Conservation (phyloP, 2,797 vertebrate genomes). For the Melopsittacus undulatus region DNA sequence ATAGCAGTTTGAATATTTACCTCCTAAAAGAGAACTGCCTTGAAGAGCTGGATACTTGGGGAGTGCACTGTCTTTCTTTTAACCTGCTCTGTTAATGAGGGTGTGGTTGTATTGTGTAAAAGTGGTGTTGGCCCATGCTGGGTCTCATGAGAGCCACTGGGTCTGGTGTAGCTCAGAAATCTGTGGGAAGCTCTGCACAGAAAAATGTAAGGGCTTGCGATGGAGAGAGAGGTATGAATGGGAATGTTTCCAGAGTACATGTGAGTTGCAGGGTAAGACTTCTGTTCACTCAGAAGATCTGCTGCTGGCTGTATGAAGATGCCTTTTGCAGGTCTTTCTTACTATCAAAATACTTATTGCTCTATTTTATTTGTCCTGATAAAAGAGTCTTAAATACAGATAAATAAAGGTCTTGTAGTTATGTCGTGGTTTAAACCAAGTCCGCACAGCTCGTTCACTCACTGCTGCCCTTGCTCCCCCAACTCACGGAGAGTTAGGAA, state of each 20-base stretch:
- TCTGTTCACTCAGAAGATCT: not conserved
- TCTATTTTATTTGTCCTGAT: not conserved
- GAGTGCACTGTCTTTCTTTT: not conserved
- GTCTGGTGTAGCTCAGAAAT: not conserved
- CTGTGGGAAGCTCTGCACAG: not conserved
- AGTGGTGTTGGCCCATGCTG: not conserved
- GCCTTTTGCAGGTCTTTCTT: not conserved
- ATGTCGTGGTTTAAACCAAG: too few relatives aligned
- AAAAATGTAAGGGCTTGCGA: not conserved
- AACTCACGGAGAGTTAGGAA: too few relatives aligned
- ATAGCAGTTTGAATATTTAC: not conserved
- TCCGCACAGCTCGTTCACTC: too few relatives aligned
- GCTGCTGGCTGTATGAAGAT: not conserved
- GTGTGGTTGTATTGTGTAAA: not conserved
- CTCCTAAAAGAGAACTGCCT: not conserved
- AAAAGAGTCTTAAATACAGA: not conserved
- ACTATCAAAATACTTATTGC: not conserved
- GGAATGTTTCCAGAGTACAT: not conserved
- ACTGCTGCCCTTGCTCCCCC: too few relatives aligned
- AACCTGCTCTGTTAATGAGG: not conserved
- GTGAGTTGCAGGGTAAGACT: not conserved
- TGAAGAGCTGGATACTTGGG: not conserved
- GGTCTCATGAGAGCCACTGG: not conserved
- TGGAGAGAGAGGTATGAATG: not conserved
- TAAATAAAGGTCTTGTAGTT: not conserved